Conservation (phyloP, 2,113 vertebrate species). For the Chaetorhynchus papuensis region DNA sequence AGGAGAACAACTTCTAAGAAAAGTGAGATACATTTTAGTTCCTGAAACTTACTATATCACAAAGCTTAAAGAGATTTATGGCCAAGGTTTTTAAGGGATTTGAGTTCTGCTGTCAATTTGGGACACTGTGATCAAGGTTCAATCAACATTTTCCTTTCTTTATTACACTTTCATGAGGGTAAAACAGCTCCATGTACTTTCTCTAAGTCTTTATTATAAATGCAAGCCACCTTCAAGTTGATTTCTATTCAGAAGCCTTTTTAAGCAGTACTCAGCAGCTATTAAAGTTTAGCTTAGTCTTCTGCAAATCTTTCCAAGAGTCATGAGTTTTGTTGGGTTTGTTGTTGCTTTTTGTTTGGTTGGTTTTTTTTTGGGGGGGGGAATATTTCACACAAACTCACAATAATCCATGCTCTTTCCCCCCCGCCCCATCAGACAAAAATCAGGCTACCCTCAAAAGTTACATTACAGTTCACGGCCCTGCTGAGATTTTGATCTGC, state of each 20-base stretch:
- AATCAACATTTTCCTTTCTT: background rate
- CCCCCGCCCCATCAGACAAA: background rate
- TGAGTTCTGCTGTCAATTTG: background rate
- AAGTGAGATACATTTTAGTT: background rate
- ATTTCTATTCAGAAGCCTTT: background rate
- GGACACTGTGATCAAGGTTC: background rate
- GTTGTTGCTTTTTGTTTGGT: no score
- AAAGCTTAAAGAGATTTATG: background rate
- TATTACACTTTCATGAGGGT: background rate
- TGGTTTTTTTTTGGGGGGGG: background rate
- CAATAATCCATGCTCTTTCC: background rate
- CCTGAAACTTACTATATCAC: background rate
- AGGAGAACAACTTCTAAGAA: background rate
- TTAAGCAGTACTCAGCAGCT: background rate
- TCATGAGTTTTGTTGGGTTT: background rate
- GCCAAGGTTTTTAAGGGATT: background rate
- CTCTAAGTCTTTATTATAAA: background rate
- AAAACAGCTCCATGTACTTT: background rate
- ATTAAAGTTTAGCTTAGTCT: background rate
- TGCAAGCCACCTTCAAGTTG: background rate
- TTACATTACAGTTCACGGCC: background rate
- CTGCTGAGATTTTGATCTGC: background rate
- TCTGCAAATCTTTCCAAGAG: background rate
- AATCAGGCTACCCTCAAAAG: background rate
- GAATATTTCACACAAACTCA: background rate